Evolutionary conservation across 2,797 vertebrate species (phyloP).

Genomic region (Ctenosaura bakeri): DNA sequence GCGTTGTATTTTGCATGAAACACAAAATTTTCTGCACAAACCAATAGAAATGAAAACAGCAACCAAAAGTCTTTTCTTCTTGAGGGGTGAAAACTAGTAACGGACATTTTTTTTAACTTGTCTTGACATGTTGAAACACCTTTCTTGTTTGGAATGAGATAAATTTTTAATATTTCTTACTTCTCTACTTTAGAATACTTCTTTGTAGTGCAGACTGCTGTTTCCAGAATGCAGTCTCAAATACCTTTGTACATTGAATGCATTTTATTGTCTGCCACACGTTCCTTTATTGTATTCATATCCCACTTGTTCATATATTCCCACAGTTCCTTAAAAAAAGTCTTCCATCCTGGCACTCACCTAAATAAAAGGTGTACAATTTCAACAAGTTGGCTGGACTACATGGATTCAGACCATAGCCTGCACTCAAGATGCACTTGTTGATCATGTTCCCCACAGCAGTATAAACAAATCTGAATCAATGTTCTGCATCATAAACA

Average conservation of each 20-base stretch:
- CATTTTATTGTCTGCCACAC: not conserved
- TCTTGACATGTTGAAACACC: too few relatives aligned
- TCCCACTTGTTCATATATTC: not conserved
- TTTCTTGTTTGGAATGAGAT: too few relatives aligned
- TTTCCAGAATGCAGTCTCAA: not conserved
- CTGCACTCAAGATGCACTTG: not conserved
- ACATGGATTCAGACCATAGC: not conserved
- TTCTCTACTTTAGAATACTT: not conserved
- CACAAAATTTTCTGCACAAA: too few relatives aligned
- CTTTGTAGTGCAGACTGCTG: not conserved
- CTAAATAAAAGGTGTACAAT: not conserved
- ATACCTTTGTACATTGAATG: not conserved
- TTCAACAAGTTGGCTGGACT: not conserved
- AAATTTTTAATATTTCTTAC: too few relatives aligned
- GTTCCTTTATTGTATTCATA: not conserved
- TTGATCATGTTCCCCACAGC: not conserved
- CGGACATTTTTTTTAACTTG: too few relatives aligned
- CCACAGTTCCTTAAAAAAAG: too few relatives aligned
- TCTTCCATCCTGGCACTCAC: not conserved
- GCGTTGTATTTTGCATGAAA: too few relatives aligned
- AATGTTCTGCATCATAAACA: not conserved
- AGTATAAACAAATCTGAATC: not conserved
- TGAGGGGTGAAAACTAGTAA: too few relatives aligned
- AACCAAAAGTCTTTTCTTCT: too few relatives aligned
- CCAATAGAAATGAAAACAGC: too few relatives aligned